These are phyloP conservation scores for Actinia tenebrosa DNA, from an alignment of 64 coral and sea anemone species.

Conservation along the genomic window DNA sequence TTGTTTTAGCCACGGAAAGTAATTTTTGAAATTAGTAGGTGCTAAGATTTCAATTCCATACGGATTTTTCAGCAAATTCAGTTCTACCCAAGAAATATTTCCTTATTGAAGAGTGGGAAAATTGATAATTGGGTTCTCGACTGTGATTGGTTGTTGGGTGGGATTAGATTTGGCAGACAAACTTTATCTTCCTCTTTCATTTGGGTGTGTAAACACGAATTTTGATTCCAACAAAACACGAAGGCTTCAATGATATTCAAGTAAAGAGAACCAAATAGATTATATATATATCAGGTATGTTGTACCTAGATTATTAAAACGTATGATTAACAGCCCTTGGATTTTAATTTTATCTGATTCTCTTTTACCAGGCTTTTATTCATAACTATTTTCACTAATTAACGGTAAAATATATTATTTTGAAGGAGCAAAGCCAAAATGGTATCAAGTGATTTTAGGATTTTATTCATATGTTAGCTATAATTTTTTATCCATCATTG, in stretches of 20 bases:
- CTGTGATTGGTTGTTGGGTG: neutral
- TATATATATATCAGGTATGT: neutral
- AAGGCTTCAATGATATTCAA: neutral
- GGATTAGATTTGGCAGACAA: neutral
- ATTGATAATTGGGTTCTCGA: neutral
- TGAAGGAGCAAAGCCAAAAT: too few species aligned
- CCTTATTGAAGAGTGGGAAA: neutral
- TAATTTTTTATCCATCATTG: too few species aligned
- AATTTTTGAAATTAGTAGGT: too few species aligned
- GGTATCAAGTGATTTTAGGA: too few species aligned
- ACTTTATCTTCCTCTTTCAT: neutral
- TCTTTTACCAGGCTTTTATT: too few species aligned
- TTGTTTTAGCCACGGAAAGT: too few species aligned
- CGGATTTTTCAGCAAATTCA: too few species aligned
- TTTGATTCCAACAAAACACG: neutral
- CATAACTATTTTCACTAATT: too few species aligned
- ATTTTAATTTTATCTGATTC: neutral
- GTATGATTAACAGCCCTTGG: neutral
- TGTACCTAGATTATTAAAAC: neutral
- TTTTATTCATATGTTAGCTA: too few species aligned
- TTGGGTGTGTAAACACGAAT: neutral
- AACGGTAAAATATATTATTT: too few species aligned
- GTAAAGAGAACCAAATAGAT: neutral
- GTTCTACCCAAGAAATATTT: too few species aligned
- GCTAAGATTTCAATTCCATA: too few species aligned